These are phyloP conservation scores for Neoitamus cyanurus DNA, from an alignment of 2,888 invertebrate genomes.

Conservation along the genomic window DNA sequence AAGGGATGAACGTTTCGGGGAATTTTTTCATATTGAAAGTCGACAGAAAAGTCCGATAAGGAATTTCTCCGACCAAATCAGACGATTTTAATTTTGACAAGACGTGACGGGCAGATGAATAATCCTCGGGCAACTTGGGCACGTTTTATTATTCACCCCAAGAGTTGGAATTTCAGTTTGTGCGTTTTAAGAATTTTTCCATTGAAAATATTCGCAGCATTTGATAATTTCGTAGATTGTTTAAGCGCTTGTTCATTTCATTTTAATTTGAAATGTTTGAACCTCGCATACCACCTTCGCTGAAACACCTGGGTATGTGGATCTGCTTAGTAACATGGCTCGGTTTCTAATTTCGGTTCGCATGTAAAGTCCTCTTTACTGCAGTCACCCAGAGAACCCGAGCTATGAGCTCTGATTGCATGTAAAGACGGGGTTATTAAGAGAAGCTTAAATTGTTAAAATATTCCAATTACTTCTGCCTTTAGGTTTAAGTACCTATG, in stretches of 20 bases:
- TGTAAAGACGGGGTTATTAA: too few species aligned
- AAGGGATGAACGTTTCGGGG: conserved; percentile 7
- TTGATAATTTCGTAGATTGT: neutral
- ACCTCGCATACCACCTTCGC: neutral
- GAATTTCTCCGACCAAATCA: neutral
- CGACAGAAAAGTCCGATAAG: conserved; percentile 17
- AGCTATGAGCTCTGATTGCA: too few species aligned
- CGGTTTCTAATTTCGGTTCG: neutral
- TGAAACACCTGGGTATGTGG: neutral
- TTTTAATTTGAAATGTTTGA: neutral
- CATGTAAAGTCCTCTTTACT: neutral
- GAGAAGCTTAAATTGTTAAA: too few species aligned
- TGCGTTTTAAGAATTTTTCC: neutral
- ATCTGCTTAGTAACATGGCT: too few species aligned
- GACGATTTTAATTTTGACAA: conserved; percentile 29
- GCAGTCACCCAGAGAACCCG: too few species aligned
- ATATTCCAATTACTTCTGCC: too few species aligned
- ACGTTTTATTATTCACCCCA: neutral
- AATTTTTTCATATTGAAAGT: conserved; percentile 23
- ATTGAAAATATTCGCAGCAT: neutral
- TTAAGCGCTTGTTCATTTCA: neutral
- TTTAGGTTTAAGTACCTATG: neutral
- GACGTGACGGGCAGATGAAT: conserved; percentile 37
- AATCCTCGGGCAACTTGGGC: neutral
- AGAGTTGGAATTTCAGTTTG: neutral